phyloP scores from a whole-genome alignment of 1,140 invertebrate species.

The Chymomyza costata region DNA sequence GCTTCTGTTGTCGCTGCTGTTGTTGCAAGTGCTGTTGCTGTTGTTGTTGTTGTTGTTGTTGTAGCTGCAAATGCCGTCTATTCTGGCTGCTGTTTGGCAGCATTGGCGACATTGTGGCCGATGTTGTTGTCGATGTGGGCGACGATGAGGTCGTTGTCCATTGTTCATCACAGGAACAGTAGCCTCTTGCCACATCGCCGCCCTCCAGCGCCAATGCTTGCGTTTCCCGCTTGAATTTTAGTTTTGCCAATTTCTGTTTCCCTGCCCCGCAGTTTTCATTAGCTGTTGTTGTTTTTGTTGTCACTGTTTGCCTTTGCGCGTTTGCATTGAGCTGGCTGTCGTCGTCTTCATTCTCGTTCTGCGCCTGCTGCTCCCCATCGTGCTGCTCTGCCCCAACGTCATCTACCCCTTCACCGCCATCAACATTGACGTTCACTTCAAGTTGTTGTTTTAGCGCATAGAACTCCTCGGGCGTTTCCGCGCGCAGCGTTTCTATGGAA shows the following conservation, averaged over 20 bases:
- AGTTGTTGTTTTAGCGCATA: slow-evolving; percentile 44
- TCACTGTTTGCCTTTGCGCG: slow-evolving; percentile 17
- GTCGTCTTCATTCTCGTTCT: slow-evolving; percentile 23
- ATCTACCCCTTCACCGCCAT: no score
- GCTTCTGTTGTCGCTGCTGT: slow-evolving; percentile 30
- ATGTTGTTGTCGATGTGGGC: slow-evolving; percentile 34
- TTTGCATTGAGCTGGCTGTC: slow-evolving; percentile 57
- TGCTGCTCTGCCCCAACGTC: no score
- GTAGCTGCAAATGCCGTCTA: slow-evolving; percentile 18
- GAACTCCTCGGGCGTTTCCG: slow-evolving; percentile 64
- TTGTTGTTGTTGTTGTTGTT: slow-evolving; percentile 14
- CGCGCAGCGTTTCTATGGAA: slow-evolving; percentile 65
- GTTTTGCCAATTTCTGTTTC: slow-evolving; percentile 36
- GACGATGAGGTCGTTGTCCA: slow-evolving; percentile 52
- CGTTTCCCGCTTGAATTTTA: slow-evolving; percentile 52
- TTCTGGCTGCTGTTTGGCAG: slow-evolving; percentile 19
- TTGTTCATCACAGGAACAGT: slow-evolving; percentile 71
- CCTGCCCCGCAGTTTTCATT: not conserved
- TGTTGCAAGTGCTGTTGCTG: slow-evolving; percentile 9
- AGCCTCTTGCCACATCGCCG: slow-evolving; percentile 63
- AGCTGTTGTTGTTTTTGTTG: slow-evolving; percentile 7
- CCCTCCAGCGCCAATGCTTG: slow-evolving; percentile 64
- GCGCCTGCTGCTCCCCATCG: slow-evolving; percentile 5
- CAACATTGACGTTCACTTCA: no score
- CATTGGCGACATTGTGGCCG: slow-evolving; percentile 46